phyloP scores from a whole-genome alignment of 2,113 vertebrate genomes.

The Alligator sinensis region DNA sequence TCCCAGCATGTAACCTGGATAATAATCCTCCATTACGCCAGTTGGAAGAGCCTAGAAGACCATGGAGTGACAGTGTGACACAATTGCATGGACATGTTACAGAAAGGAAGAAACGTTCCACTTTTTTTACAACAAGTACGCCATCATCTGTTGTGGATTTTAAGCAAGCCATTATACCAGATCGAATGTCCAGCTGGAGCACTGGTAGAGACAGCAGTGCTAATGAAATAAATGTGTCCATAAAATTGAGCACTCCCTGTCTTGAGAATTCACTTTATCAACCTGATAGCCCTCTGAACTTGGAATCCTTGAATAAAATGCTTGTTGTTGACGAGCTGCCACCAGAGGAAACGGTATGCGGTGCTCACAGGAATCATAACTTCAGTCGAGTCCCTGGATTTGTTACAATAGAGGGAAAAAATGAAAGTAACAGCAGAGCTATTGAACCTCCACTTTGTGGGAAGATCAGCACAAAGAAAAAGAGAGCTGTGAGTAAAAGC shows the following conservation, averaged over 20 bases:
- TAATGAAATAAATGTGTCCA: not conserved
- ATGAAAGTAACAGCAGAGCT: constrained; percentile 24
- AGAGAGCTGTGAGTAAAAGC: not conserved
- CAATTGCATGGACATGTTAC: constrained; percentile 32
- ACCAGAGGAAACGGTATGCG: constrained; percentile 15
- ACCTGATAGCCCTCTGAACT: not conserved
- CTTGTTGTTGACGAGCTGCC: not conserved
- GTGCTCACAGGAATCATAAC: not conserved
- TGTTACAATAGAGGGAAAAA: constrained; percentile 48
- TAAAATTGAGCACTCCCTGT: not conserved
- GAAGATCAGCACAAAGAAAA: constrained; percentile 11
- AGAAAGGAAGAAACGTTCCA: constrained; percentile 57
- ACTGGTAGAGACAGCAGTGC: not conserved
- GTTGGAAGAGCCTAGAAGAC: not conserved
- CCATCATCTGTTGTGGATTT: constrained; percentile 7
- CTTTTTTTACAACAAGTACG: constrained; percentile 35
- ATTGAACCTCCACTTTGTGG: constrained; percentile 10
- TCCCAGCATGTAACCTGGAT: not conserved
- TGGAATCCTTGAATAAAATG: not conserved
- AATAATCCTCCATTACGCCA: not conserved
- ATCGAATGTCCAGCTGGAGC: not conserved
- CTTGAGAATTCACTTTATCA: not conserved
- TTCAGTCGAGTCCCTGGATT: not conserved
- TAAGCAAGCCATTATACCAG: not conserved
- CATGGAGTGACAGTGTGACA: not conserved